phyloP scores from a whole-genome alignment of 2,888 invertebrate genomes.

The Aphidoletes aphidimyza region DNA sequence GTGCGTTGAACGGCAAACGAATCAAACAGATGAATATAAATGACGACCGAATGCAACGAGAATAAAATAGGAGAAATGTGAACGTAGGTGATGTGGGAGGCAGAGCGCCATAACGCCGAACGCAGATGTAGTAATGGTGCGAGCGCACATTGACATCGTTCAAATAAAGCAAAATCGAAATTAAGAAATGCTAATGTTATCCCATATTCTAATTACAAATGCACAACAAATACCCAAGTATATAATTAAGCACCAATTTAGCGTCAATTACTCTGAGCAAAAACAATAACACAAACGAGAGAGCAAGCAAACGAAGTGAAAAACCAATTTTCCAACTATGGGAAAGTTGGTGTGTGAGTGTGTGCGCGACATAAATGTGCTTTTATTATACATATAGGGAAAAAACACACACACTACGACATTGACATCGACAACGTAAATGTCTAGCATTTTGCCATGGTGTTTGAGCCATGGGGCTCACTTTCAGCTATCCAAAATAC shows the following conservation, averaged over 20 bases:
- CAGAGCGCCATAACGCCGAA: not conserved
- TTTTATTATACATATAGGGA: not conserved
- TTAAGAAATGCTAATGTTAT: slow-evolving; percentile 51
- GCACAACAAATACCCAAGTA: slow-evolving; percentile 35
- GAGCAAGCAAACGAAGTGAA: slow-evolving; percentile 53
- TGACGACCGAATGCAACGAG: not conserved
- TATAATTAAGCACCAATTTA: slow-evolving; percentile 51
- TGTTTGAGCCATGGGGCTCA: not conserved
- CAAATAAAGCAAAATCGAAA: slow-evolving; percentile 23
- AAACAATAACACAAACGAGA: slow-evolving; percentile 52
- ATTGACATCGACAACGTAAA: not conserved
- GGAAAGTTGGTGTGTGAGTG: not conserved
- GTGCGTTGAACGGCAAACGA: not conserved
- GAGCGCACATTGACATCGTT: too few species aligned
- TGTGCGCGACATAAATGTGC: not conserved
- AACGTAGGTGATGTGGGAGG: not conserved
- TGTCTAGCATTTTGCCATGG: not conserved
- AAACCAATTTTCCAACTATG: slow-evolving; percentile 51
- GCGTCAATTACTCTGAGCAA: slow-evolving; percentile 45
- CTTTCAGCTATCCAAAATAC: not conserved
- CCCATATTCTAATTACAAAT: slow-evolving; percentile 38
- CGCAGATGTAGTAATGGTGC: too few species aligned
- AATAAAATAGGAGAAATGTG: not conserved
- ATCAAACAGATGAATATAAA: not conserved
- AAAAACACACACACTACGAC: too few species aligned